Percentiles rank a stretch among this genome's conserved stretches.
phyloP scores from a whole-genome alignment of 2,113 vertebrate species.

The Recurvirostra avosetta region DNA sequence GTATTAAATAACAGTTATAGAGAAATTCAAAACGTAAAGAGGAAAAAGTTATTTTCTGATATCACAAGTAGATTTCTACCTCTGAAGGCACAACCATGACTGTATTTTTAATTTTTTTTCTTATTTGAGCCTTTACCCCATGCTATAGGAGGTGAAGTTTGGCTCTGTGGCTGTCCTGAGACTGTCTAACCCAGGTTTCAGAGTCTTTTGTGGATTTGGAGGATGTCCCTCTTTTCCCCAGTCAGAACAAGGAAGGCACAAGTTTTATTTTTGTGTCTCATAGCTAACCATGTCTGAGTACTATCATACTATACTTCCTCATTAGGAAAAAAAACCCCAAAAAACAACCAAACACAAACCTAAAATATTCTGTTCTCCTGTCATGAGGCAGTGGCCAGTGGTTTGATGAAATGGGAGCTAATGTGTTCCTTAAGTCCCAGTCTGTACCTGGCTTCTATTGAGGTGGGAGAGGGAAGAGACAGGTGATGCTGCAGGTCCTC shows the following conservation, averaged over 20 bases:
- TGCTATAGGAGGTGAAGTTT: neutral
- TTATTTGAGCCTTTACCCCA: neutral
- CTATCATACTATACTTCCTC: neutral
- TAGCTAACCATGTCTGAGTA: neutral
- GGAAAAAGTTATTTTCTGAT: neutral
- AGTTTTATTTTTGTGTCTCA: neutral
- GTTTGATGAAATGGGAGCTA: neutral
- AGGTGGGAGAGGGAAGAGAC: neutral
- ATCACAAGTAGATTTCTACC: neutral
- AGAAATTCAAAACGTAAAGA: neutral
- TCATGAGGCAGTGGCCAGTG: neutral
- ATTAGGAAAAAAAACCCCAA: neutral
- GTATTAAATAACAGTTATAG: constrained; percentile 37
- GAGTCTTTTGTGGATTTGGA: neutral
- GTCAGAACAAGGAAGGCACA: neutral
- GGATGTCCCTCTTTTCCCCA: neutral
- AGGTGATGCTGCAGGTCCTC: neutral
- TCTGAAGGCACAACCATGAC: neutral
- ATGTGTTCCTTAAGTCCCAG: no score
- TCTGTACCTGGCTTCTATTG: neutral
- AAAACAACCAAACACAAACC: neutral
- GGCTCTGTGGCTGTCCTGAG: neutral
- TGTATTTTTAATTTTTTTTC: neutral
- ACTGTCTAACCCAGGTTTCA: neutral
- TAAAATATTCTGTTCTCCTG: neutral